Evolutionary conservation across 1,140 invertebrate genomes (phyloP), one percentile per base, ranked within the genome.

Genomic region (Pissodes strobi): DNA sequence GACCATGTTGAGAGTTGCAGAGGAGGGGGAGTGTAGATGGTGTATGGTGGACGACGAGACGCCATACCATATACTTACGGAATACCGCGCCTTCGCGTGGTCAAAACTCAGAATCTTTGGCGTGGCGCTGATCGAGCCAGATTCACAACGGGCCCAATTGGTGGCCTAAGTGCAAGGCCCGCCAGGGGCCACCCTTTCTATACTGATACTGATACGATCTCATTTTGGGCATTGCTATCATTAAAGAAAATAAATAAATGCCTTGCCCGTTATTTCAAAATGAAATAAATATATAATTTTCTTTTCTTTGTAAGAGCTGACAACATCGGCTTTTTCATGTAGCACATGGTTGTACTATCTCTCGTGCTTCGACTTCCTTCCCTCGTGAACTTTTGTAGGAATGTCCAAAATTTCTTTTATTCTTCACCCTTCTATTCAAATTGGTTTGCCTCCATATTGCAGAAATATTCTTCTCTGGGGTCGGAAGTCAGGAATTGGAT

Each of bases 231-330:
- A 39, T 17, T 4, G 12, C 4, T 39, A 5, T 39, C 38, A 39
- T 39, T 39, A 6, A n/a, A n/a, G 38, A 39, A 39, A 39, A 39
- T 6, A 39, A n/a, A n/a, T 39, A 39, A 39, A 39, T 39, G n/a
- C n/a, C n/a, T n/a, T 39, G 38, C n/a, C n/a, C n/a, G 15, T 39
- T 39, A n/a, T n/a, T n/a, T 39, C 38, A 3, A 6, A 39, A 17
- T 39, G 4, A 39, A 39, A n/a, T n/a, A n/a, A n/a, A 39, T 4
- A 39, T 13, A 5, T 39, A 4, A 6, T 17, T 39, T 39, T 39
- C 38, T 39, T 39, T 39, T 4, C n/a, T 39, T 4, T n/a, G n/a
- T n/a, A 39, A 39, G 4, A n/a, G 3, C 12, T 39, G 4, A 3
- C 38, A n/a, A 39, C 38, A 39, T n/a, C 4, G 4, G 12, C n/a